Percentiles rank a stretch among this genome's conserved stretches.
phyloP scores from a whole-genome alignment of 92 coral and sea anemone species.

The Porites lobata region DNA sequence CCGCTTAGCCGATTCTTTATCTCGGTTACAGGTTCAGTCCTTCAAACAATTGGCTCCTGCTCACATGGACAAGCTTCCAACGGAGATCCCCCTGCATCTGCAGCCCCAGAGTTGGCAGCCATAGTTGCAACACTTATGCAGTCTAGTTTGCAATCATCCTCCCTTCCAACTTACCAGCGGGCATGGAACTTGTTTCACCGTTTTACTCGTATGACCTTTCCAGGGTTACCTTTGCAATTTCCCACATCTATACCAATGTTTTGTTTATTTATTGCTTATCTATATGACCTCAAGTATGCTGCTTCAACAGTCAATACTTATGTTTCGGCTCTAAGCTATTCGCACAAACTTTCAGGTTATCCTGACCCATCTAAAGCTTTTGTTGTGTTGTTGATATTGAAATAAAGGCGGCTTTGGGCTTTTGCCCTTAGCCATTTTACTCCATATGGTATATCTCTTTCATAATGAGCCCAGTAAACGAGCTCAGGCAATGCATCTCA shows the following conservation, averaged over 20 bases:
- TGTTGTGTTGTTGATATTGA: conserved; percentile 6
- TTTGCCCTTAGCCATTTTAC: too few relatives aligned
- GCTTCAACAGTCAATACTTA: conserved; percentile 56
- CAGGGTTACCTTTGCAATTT: neutral
- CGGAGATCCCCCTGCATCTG: conserved; percentile 54
- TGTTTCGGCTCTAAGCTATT: conserved; percentile 58
- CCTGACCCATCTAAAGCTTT: conserved; percentile 42
- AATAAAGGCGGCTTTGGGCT: too few relatives aligned
- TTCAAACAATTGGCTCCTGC: conserved; percentile 64
- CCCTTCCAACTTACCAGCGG: conserved; percentile 59
- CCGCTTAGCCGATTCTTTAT: conserved; percentile 60
- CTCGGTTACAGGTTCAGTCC: conserved; percentile 66
- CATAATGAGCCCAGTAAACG: too few relatives aligned
- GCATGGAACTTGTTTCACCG: conserved; percentile 60
- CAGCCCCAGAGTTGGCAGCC: conserved; percentile 58
- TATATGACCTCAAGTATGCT: conserved; percentile 57
- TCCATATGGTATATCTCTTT: too few relatives aligned
- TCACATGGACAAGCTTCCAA: conserved; percentile 37
- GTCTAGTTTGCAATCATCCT: conserved; percentile 65
- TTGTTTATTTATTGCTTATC: conserved; percentile 64
- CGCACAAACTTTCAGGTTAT: conserved; percentile 27
- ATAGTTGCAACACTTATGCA: conserved; percentile 25
- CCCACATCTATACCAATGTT: conserved; percentile 50
- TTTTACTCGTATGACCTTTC: conserved; percentile 6
- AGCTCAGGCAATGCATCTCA: too few relatives aligned